Evolutionary conservation across 2,113 vertebrate species (phyloP), one percentile per base, ranked within the genome.

Genomic region (Nothobranchius kuhntae): DNA sequence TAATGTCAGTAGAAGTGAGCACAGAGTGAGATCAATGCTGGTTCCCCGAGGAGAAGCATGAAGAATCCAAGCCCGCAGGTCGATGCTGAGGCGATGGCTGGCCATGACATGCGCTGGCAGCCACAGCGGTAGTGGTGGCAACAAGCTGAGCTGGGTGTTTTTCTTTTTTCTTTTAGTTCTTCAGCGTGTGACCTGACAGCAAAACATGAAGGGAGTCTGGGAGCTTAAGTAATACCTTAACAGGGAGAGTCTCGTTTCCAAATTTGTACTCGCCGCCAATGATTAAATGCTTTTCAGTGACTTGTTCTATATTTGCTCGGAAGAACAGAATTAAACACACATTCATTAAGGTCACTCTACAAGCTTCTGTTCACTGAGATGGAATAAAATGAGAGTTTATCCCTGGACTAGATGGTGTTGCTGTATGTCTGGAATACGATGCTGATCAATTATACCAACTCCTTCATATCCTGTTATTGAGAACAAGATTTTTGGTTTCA

Each of bases 11-110:
- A 3, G 61, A 76, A 68, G 66, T 65, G 76, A 57, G 68, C 52
- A 56, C 67, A 24, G 66, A 60, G 54, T 9, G 52, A 71, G 77
- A 83, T 81, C 79, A 75, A 81, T 84, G 75, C 44, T 2, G 35
- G 56, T 17, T 54, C 56, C 71, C 83, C 11, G 64, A 30, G 14
- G 65, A 13, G 61, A 77, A 30, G 58, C 50, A 14, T 67, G 61
- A 66, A 75, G 72, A 64, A 53, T 40, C 12, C 13, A 62, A 80
- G 71, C 60, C 78, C 65, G 36, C 76, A 54, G 78, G 82, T 85
- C 61, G 73, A 78, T 82, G 71, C 1, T 1, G 7, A 47, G 54
- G 50, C 38, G 73, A 24, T 54, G 75, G 7, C 24, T 53, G 57
- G 58, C 59, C 3, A 1, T 56, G 73, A 81, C 54, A 60, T 66